Percentiles rank a stretch among this genome's conserved stretches.
Evolutionary conservation across 2,113 vertebrate species (phyloP).

Genomic region (Phoenicopterus ruber): DNA sequence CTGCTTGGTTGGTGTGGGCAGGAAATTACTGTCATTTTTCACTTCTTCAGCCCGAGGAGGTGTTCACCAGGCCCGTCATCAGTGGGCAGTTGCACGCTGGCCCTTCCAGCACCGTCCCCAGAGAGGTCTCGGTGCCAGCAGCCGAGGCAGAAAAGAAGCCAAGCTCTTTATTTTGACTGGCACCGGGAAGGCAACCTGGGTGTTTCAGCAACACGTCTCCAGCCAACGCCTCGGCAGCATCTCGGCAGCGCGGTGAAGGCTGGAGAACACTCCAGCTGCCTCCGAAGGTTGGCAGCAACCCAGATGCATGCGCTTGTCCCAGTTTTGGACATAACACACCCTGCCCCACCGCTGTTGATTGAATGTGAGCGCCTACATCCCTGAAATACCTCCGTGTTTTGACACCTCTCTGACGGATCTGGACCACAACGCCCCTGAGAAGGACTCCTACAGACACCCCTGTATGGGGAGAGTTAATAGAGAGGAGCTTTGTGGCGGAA

Average conservation of each 20-base stretch:
- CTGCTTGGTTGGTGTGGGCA: background rate
- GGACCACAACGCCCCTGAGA: background rate
- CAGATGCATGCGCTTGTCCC: background rate
- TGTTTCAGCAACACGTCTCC: background rate
- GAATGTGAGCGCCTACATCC: background rate
- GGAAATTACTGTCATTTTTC: slow-evolving; percentile 49
- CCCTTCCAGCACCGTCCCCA: background rate
- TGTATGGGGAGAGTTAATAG: background rate
- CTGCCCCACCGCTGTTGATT: background rate
- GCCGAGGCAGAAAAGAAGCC: background rate
- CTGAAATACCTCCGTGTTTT: background rate
- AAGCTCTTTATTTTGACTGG: background rate
- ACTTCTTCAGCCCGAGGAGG: background rate
- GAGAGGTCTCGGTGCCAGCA: background rate
- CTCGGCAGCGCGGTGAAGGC: background rate
- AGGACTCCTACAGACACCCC: background rate
- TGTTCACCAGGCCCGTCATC: background rate
- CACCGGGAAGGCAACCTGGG: background rate
- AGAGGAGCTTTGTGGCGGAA: background rate
- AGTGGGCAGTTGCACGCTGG: background rate
- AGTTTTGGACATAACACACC: background rate
- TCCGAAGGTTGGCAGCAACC: background rate
- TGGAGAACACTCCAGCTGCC: background rate
- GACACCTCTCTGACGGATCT: background rate
- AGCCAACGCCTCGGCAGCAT: background rate